Percentiles rank a stretch among this genome's conserved stretches.
These are phyloP conservation scores for Callopanchax toddi DNA, from an alignment of 2,113 vertebrate genomes.

Conservation along the genomic window DNA sequence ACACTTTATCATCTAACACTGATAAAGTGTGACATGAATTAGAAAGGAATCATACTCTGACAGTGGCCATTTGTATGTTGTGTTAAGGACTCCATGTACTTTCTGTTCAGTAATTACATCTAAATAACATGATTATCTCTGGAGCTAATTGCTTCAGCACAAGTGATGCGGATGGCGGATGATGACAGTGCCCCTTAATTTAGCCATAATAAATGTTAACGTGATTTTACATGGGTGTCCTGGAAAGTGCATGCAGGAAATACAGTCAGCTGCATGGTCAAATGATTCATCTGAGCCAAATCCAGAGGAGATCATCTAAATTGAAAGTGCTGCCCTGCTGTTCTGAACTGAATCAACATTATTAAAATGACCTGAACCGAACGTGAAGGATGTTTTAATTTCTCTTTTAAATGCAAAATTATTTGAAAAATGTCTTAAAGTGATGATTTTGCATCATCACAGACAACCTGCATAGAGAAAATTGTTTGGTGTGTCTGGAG, in stretches of 20 bases:
- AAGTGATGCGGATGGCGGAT: constrained; percentile 33
- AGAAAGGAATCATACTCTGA: not conserved
- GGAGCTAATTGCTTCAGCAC: constrained; percentile 34
- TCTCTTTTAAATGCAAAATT: too few species aligned
- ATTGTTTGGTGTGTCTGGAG: too few species aligned
- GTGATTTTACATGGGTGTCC: constrained; percentile 22
- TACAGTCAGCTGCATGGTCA: not conserved
- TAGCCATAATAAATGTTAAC: constrained; percentile 50
- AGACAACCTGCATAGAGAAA: not conserved
- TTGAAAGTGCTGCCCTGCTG: constrained; percentile 10
- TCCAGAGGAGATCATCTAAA: not conserved
- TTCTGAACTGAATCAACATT: too few species aligned
- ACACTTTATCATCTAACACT: constrained; percentile 1
- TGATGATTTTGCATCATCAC: constrained; percentile 1
- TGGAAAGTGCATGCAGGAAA: not conserved
- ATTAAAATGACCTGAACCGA: too few species aligned
- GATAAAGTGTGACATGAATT: not conserved
- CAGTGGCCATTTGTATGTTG: constrained; percentile 7
- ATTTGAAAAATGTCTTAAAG: constrained; percentile 10
- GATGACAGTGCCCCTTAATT: constrained; percentile 22
- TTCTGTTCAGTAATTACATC: constrained; percentile 50
- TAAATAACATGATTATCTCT: constrained; percentile 43
- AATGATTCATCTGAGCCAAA: not conserved
- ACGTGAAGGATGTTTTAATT: too few species aligned
- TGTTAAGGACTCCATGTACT: constrained; percentile 19